Conservation (phyloP, 2,888 invertebrate species). For the Lutraria lutraria region DNA sequence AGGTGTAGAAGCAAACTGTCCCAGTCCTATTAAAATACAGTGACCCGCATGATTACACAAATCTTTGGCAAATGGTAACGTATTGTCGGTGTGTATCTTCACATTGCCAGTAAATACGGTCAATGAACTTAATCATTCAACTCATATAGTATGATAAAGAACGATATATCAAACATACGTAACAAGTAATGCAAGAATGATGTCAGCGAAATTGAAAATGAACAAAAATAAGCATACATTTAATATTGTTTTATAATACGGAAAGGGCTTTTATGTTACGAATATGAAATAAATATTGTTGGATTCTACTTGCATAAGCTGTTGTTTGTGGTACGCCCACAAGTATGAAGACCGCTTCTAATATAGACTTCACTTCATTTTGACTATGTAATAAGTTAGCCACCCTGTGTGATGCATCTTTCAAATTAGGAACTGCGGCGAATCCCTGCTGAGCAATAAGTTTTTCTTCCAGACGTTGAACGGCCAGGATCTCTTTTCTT, state of each 20-base stretch:
- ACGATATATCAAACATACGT: not conserved
- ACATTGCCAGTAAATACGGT: not conserved
- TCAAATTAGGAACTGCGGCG: not conserved
- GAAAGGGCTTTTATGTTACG: not conserved
- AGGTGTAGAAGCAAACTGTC: not conserved
- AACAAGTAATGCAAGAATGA: not conserved
- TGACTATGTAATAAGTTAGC: not conserved
- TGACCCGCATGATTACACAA: not conserved
- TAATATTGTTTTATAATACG: not conserved
- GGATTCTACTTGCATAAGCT: not conserved
- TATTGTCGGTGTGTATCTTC: not conserved
- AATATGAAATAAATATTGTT: not conserved
- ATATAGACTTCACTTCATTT: not conserved
- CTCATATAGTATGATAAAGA: not conserved
- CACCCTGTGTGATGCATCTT: not conserved
- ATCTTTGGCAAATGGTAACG: no score
- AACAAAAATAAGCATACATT: not conserved
- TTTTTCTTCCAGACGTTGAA: not conserved
- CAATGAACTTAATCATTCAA: not conserved
- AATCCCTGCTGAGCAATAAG: not conserved
- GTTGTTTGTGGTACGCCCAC: not conserved
- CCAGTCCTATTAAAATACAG: not conserved
- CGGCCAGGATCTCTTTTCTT: not conserved
- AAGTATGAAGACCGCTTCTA: not conserved
- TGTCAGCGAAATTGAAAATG: not conserved